Percentiles rank a stretch among this genome's conserved stretches.
Conservation (phyloP, 2,113 vertebrate species). For the Ammodytes dubius region DNA sequence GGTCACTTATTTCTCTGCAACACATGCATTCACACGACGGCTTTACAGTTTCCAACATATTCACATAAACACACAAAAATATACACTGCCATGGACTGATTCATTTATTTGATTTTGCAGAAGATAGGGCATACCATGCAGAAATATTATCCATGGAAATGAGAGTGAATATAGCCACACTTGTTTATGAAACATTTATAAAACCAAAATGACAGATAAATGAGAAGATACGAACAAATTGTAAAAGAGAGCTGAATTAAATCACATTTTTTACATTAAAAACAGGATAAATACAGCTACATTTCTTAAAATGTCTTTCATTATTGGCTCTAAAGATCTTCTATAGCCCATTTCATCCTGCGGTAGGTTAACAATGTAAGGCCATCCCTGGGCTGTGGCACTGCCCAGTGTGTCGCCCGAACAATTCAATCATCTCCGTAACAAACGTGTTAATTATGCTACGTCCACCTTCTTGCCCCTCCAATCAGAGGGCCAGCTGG, state of each 20-base stretch:
- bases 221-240: neutral
- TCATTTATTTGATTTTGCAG: neutral
- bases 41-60: constrained; percentile 41
- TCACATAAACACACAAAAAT: constrained; percentile 36
- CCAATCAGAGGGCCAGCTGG: constrained; percentile 77
- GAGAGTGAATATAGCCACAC: neutral
- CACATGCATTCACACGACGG: constrained; percentile 52
- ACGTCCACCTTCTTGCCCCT: constrained; percentile 69
- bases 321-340: neutral
- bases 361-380: neutral
- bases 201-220: neutral
- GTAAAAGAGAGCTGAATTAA: neutral
- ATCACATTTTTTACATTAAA: too few species aligned
- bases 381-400: neutral
- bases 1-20: constrained; percentile 77
- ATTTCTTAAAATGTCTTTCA: neutral
- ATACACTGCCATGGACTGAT: constrained; percentile 18
- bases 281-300: too few species aligned
- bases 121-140: neutral
- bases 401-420: constrained; percentile 16
- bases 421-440: constrained; percentile 67
- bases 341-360: neutral
- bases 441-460: constrained; percentile 71
- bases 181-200: neutral
- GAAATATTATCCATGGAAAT: neutral